These are phyloP conservation scores for Tamias sibiricus DNA, from an alignment of 2,113 vertebrate genomes.

Conservation along the genomic window DNA sequence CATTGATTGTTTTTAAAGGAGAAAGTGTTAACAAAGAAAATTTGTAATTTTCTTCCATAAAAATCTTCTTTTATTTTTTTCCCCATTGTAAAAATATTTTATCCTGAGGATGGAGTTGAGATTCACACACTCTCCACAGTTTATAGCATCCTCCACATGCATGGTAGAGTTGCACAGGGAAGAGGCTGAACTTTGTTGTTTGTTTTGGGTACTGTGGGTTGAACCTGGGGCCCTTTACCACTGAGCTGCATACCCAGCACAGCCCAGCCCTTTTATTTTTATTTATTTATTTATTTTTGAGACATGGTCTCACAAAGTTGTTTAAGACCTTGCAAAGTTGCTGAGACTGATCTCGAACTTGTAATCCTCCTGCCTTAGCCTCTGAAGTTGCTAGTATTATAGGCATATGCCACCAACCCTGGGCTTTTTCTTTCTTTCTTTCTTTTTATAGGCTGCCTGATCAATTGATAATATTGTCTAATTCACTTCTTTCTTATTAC, in stretches of 20 bases:
- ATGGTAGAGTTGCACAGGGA: too few relatives aligned
- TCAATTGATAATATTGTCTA: neutral
- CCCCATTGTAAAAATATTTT: neutral
- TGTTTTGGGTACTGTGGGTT: too few relatives aligned
- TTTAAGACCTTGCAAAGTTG: too few relatives aligned
- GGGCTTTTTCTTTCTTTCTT: too few relatives aligned
- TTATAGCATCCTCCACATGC: neutral
- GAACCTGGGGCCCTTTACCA: too few relatives aligned
- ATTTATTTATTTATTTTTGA: neutral
- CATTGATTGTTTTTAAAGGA: neutral
- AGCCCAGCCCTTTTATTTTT: too few relatives aligned
- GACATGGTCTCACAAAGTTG: too few relatives aligned
- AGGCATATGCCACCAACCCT: too few relatives aligned
- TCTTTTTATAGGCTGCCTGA: neutral
- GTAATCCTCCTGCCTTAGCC: too few relatives aligned
- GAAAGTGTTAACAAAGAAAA: conserved; percentile 14
- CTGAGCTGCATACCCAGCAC: too few relatives aligned
- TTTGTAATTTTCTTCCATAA: neutral
- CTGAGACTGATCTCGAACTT: too few relatives aligned
- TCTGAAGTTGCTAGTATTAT: too few relatives aligned
- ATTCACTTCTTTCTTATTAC: neutral
- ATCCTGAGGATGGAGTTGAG: neutral
- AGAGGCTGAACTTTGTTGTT: neutral
- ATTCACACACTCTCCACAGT: neutral
- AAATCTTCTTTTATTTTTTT: neutral